Evolutionary conservation across 2,113 vertebrate genomes (phyloP).

Genomic region (Hoplias malabaricus): DNA sequence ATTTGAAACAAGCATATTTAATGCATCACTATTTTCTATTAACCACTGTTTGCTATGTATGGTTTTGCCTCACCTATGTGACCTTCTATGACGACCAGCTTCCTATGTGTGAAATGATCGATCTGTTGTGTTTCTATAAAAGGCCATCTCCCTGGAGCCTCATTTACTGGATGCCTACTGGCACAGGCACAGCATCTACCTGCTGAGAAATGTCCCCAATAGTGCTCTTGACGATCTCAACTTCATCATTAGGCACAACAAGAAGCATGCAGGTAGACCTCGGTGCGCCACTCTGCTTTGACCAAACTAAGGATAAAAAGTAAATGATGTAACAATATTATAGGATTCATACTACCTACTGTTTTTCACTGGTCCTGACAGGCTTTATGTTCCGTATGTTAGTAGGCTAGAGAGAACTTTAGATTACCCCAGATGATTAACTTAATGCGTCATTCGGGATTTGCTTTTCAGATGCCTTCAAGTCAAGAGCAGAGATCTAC

Average conservation of each 20-base stretch:
- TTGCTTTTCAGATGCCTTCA: slow-evolving; percentile 69
- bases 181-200: slow-evolving; percentile 77
- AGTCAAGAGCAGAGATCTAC: slow-evolving; percentile 79
- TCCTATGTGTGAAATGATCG: slow-evolving; percentile 18
- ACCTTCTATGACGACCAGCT: slow-evolving; percentile 4
- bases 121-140: slow-evolving; percentile 45
- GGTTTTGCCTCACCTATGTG: not conserved
- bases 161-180: slow-evolving; percentile 75
- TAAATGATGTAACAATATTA: not conserved
- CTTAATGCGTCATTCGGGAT: not conserved
- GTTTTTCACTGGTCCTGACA: not conserved
- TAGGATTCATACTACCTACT: not conserved
- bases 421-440: not conserved
- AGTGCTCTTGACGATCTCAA: slow-evolving; percentile 74
- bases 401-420: not conserved
- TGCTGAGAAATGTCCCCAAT: slow-evolving; percentile 71
- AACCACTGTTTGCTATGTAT: not conserved
- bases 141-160: slow-evolving; percentile 75
- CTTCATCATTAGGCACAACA: slow-evolving; percentile 72
- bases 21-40: not conserved
- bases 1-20: not conserved
- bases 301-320: not conserved
- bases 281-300: not conserved
- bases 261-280: slow-evolving; percentile 67
- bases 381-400: not conserved